These are phyloP conservation scores for Leptobrachium leishanense DNA, from an alignment of 2,113 vertebrate species.

Conservation along the genomic window DNA sequence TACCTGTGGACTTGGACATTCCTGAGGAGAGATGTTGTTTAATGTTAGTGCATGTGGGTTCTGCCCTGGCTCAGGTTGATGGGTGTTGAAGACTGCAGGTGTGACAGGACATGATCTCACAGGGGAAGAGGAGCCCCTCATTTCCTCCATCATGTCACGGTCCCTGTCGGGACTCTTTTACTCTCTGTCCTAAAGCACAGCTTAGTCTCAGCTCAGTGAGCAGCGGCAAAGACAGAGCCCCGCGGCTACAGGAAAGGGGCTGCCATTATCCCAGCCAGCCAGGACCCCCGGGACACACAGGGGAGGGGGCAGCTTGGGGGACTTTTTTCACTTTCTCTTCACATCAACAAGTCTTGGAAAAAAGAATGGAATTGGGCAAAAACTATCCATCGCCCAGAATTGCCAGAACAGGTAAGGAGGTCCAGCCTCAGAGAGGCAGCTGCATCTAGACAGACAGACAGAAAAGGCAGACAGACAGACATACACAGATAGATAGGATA, in stretches of 20 bases:
- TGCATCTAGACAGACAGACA: too few species aligned
- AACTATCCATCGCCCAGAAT: conserved; percentile 77
- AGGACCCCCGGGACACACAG: conserved; percentile 69
- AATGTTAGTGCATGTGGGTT: conserved; percentile 64
- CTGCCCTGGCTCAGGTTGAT: conserved; percentile 78
- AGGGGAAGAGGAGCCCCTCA: conserved; percentile 88
- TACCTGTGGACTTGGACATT: too few species aligned
- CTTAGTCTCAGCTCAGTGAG: conserved; percentile 99
- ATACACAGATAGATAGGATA: too few species aligned
- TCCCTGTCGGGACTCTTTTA: conserved; percentile 93
- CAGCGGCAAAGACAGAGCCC: conserved; percentile 87
- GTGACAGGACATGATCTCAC: conserved; percentile 89
- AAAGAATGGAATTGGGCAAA: conserved; percentile 87
- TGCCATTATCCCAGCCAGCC: conserved; percentile 94
- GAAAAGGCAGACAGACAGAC: too few species aligned
- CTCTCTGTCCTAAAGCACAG: conserved; percentile 90
- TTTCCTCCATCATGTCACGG: conserved; percentile 98
- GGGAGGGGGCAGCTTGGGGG: conserved; percentile 42
- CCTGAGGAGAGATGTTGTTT: background rate
- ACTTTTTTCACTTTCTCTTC: conserved; percentile 64
- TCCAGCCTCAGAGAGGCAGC: background rate
- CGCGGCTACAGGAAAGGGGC: conserved; percentile 93
- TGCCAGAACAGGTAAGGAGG: conserved; percentile 87
- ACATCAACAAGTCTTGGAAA: conserved; percentile 62
- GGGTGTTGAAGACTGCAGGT: conserved; percentile 63